These are phyloP conservation scores for Ephestia elutella DNA, from an alignment of 1,140 invertebrate genomes.

Conservation along the genomic window DNA sequence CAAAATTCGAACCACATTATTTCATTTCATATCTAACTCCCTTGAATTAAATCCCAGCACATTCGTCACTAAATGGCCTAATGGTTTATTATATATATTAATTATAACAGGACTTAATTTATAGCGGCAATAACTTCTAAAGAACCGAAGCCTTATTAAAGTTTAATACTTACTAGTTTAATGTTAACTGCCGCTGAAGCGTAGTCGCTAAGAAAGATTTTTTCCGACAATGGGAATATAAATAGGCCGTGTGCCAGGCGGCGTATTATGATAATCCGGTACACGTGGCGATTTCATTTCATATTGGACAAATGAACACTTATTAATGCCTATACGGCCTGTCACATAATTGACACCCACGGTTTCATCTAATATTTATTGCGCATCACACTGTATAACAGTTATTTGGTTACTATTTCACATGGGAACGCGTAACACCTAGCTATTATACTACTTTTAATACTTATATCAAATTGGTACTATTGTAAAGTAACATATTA, in stretches of 20 bases:
- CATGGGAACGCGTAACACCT: slow-evolving; percentile 30
- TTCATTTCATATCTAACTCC: neutral
- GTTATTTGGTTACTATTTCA: slow-evolving; percentile 56
- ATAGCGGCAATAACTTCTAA: slow-evolving; percentile 36
- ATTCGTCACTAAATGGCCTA: slow-evolving; percentile 15
- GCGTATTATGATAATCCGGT: slow-evolving; percentile 45
- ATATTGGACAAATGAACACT: slow-evolving; percentile 58
- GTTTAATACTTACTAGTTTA: slow-evolving; percentile 31
- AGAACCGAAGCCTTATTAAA: slow-evolving; percentile 33
- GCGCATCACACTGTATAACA: slow-evolving; percentile 56
- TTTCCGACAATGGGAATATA: slow-evolving; percentile 33
- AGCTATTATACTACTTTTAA: neutral
- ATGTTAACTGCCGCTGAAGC: slow-evolving; percentile 17
- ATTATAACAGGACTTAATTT: slow-evolving; percentile 34
- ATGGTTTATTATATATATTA: slow-evolving; percentile 22
- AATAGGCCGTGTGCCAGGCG: slow-evolving; percentile 32
- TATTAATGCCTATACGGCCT: slow-evolving; percentile 46
- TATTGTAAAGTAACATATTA: neutral
- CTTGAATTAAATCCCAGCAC: neutral
- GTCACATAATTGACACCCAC: slow-evolving; percentile 55
- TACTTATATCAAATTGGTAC: neutral
- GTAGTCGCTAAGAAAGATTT: slow-evolving; percentile 15
- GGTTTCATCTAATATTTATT: slow-evolving; percentile 69
- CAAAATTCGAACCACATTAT: neutral
- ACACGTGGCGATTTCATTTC: slow-evolving; percentile 64